These are phyloP conservation scores for Felis chaus DNA, from an alignment of 2,113 vertebrate species.

Conservation along the genomic window DNA sequence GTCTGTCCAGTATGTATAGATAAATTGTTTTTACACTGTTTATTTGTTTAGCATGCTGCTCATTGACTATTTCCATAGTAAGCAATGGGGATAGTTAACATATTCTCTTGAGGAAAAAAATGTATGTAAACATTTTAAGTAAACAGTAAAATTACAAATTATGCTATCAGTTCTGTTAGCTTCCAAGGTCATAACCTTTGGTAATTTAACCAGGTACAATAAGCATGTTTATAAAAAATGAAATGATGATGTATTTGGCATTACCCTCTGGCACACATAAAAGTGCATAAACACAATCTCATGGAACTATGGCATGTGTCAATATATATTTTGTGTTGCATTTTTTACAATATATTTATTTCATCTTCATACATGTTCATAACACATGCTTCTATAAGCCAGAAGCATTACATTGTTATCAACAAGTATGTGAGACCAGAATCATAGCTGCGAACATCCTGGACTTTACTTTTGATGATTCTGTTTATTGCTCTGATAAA, in stretches of 20 bases:
- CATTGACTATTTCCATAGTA: not conserved
- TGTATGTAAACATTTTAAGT: not conserved
- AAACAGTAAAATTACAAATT: not conserved
- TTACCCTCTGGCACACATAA: not conserved
- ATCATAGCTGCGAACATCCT: not conserved
- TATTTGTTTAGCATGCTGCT: not conserved
- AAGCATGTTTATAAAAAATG: not conserved
- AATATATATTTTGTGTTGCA: not conserved
- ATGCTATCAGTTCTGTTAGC: not conserved
- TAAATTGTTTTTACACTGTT: not conserved
- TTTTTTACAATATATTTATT: not conserved
- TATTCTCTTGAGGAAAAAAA: not conserved
- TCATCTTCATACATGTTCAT: not conserved
- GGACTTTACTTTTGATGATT: not conserved
- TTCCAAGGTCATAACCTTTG: not conserved
- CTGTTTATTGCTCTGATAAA: not conserved
- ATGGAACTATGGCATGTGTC: not conserved
- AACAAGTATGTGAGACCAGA: not conserved
- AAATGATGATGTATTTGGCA: not conserved
- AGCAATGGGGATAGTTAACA: not conserved
- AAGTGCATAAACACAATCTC: not conserved
- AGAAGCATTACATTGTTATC: not conserved
- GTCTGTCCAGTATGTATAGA: not conserved
- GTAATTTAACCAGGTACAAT: not conserved
- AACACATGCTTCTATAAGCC: not conserved